Base-by-base conservation (phyloP, 2,888 invertebrate species). In the Antheraea yamamai region DNA sequence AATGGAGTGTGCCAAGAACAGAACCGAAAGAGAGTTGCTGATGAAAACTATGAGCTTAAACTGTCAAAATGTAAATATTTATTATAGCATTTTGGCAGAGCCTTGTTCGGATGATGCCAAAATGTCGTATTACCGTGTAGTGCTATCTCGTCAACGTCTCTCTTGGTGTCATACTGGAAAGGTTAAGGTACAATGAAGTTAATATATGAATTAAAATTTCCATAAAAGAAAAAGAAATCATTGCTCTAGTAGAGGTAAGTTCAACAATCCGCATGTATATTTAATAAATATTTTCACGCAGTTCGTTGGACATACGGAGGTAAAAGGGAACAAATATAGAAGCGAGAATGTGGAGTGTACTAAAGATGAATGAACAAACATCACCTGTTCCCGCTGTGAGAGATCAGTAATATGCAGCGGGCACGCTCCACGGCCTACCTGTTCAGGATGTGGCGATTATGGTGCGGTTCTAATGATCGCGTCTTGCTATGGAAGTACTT, bases 361-460 rank as follows among this genome's bases (percentile, higher is more conserved):
- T 73, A 73, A 78, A 87, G 87, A 92, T 92, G 92, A 92, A 93
- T 92, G 93, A 88, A 92, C 88, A 85, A 89, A 89, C 86, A 84
- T 88, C 82, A 81, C 82, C 82, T 81, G 83, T 79, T 79, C 68
- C 30, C 79, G 79, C 81, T 79, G 78, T 78, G 80, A 78, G 81
- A 81, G 82, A 80, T 83, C 82, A 81, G 82, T 79, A 81, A 80
- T 76, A 77, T 83, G 82, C 82, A 83, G 82, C 85, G 86, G 84
- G 92, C 94, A 92, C 92, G 89, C 91, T 91, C 90, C 87, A 83
- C 89, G 91, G 91, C 92, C 92, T 90, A 88, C 93, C 91, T 91
- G 91, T 93, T 93, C 92, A 93, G 93, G 95, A 94, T 93, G 91
- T 89, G 85, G 89, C 91, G 85, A 87, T 92, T 94, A 94, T 93